Base-by-base conservation (phyloP, 2,113 vertebrate genomes). In the Gasterosteus aculeatus region DNA sequence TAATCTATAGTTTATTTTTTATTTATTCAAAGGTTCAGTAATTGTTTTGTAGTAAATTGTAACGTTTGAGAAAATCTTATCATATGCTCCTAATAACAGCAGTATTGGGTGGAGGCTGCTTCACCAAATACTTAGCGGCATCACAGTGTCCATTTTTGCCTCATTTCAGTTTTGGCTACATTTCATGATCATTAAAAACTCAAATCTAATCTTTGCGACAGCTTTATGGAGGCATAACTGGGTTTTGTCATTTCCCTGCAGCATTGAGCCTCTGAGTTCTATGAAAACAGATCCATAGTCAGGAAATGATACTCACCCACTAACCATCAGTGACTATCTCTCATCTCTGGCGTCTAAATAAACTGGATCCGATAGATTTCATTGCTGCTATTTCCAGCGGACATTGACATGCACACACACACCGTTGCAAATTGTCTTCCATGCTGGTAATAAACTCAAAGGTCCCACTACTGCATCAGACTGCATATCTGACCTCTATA, bases 241-340 rank as follows among this genome's bases (percentile, higher is more conserved):
- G 44, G 68, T 62, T 72, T 53, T 53, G 41, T 68, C 60, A 35
- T 61, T 73, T n/a, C 7, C 41, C 26, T 16, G 47, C 19, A n/a
- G 60, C 49, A 59, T 38, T 42, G 33, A 53, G 63, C 41, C 16
- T 57, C 7, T 10, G 22, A 12, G n/a, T 46, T 12, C 31, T 11
- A 39, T 67, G 22, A 78, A 69, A 39, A 49, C 41, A 53, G 10
- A 22, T n/a, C 33, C 15, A 33, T n/a, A 68, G 51, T 67, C 75
- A 64, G 66, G 75, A 82, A 73, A 80, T 85, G 53, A 77, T 63
- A 54, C 56, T 61, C 51, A 4, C 29, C 57, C 35, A 54, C 63
- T 51, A 72, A 69, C 47, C 63, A 41, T 47, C 57, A 26, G 54
- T 49, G 56, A 16, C 47, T 49, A n/a, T 15, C 19, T 77, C 72